Evolutionary conservation across 2,113 vertebrate genomes (phyloP).

Genomic region (Dicentrarchus labrax): DNA sequence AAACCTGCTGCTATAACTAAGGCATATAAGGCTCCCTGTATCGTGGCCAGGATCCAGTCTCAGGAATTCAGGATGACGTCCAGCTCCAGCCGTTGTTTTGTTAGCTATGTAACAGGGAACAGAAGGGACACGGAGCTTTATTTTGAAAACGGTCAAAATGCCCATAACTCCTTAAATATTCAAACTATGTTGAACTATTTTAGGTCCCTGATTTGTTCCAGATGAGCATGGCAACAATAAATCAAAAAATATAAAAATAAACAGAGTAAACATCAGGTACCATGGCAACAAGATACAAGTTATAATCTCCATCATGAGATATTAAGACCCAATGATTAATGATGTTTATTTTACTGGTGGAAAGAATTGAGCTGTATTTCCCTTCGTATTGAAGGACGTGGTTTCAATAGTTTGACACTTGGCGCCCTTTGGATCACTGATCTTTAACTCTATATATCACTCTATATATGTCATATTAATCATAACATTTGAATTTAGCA

Average conservation of each 20-base stretch:
- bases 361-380: too few relatives aligned
- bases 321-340: too few relatives aligned
- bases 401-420: too few relatives aligned
- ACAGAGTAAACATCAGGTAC: background rate
- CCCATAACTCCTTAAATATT: background rate
- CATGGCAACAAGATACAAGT: too few relatives aligned
- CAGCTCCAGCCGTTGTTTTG: slow-evolving; percentile 26
- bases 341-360: too few relatives aligned
- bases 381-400: too few relatives aligned
- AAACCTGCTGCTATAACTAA: background rate
- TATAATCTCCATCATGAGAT: too few relatives aligned
- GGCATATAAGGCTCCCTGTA: background rate
- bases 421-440: too few relatives aligned
- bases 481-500: too few relatives aligned
- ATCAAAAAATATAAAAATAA: background rate
- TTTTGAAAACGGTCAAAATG: background rate
- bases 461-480: too few relatives aligned
- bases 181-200: slow-evolving; percentile 1
- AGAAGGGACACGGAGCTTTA: background rate
- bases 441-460: too few relatives aligned
- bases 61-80: slow-evolving; percentile 29
- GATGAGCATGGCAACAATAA: background rate
- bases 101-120: background rate
- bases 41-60: background rate
- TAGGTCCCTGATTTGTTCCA: slow-evolving; percentile 10